Conservation (phyloP, 2,888 invertebrate species). For the Troides aeacus region DNA sequence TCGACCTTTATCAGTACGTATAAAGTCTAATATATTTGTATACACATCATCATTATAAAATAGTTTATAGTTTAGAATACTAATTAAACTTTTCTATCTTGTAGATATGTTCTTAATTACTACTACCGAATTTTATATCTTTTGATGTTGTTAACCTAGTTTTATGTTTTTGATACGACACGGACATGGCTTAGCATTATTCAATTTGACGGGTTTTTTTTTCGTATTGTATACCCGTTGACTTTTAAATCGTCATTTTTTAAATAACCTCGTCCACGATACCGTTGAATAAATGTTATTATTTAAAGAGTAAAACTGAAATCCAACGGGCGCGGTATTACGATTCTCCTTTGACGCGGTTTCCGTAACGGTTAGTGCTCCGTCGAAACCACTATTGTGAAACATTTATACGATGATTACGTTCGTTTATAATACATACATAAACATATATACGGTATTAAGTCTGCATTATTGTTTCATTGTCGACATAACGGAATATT, state of each 20-base stretch:
- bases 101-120: no score
- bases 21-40: no score
- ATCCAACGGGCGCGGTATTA: conserved; percentile 2
- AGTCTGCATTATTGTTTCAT: neutral
- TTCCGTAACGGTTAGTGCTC: conserved; percentile 20
- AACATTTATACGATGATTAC: conserved; percentile 4
- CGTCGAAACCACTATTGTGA: conserved; percentile 1
- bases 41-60: no score
- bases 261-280: neutral
- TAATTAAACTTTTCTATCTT: no score
- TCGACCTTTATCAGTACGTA: no score
- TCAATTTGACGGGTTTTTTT: neutral
- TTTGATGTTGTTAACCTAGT: no score
- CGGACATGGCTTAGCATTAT: no score
- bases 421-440: neutral
- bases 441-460: neutral
- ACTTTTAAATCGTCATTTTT: neutral
- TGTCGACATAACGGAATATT: neutral
- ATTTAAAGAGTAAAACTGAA: neutral
- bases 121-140: no score
- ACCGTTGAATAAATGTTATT: neutral
- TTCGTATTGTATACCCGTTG: neutral
- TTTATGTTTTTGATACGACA: no score
- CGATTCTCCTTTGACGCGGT: conserved; percentile 16
- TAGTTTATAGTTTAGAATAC: no score